These are phyloP conservation scores for Cyprinodon tularosa DNA, from an alignment of 2,113 vertebrate genomes.

Conservation along the genomic window DNA sequence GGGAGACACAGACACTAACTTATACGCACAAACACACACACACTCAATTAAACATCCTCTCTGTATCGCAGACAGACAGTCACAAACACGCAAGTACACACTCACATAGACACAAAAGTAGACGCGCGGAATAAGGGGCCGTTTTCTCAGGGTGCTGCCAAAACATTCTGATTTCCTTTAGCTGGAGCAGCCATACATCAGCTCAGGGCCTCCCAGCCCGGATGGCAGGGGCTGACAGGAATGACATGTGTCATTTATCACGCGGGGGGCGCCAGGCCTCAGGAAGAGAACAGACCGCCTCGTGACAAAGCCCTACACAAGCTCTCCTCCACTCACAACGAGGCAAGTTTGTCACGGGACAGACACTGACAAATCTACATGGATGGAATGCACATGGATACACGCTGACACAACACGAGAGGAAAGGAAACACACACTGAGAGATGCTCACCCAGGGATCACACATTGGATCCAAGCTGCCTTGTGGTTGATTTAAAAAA, in stretches of 20 bases:
- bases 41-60: constrained; percentile 67
- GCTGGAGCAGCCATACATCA: constrained; percentile 92
- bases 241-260: constrained; percentile 99
- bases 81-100: constrained; percentile 56
- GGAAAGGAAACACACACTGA: constrained; percentile 52
- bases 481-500: constrained; percentile 1
- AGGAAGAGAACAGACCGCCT: constrained; percentile 81
- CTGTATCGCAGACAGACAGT: constrained; percentile 54
- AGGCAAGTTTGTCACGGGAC: constrained; percentile 66
- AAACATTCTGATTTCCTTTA: constrained; percentile 96
- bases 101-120: constrained; percentile 31
- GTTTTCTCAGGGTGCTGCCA: constrained; percentile 90
- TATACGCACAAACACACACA: constrained; percentile 34
- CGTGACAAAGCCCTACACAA: constrained; percentile 75
- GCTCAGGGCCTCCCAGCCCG: constrained; percentile 90
- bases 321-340: constrained; percentile 59
- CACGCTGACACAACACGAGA: constrained; percentile 63
- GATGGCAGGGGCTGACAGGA: constrained; percentile 97
- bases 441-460: constrained; percentile 35
- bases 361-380: constrained; percentile 70
- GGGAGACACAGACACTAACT: constrained; percentile 36
- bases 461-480: constrained; percentile 11
- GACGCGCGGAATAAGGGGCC: constrained; percentile 86
- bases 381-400: constrained; percentile 64
- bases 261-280: constrained; percentile 92